Conservation (phyloP, 92 coral and sea anemone species). For the Epizoanthus ramosus region DNA sequence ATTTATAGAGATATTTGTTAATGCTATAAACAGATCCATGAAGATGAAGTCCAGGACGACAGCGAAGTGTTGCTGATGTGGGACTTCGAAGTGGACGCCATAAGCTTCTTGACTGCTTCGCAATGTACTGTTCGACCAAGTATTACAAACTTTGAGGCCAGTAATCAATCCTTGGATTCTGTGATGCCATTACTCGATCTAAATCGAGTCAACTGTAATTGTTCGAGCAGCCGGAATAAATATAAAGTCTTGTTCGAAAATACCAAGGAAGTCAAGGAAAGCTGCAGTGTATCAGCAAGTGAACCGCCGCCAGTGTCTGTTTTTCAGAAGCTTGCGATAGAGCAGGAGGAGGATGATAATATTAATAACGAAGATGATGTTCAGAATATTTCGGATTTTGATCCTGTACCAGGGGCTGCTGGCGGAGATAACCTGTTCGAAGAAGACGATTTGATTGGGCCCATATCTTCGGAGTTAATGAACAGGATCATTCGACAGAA, state of each 20-base stretch:
- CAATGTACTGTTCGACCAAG: constrained; percentile 22
- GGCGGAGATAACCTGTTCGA: neutral
- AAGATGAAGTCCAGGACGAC: constrained; percentile 32
- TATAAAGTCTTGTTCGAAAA: neutral
- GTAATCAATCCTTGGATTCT: neutral
- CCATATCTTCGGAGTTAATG: neutral
- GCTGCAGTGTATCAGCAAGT: constrained; percentile 9
- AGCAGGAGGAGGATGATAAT: neutral
- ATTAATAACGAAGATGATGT: constrained; percentile 13
- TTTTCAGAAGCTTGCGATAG: constrained; percentile 8
- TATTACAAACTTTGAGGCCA: neutral
- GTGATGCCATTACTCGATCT: constrained; percentile 38
- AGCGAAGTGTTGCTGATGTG: constrained; percentile 22
- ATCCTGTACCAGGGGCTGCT: neutral
- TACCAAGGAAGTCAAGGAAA: neutral
- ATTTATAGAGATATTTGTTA: constrained; percentile 6
- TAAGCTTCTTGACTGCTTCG: constrained; percentile 14
- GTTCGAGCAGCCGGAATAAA: constrained; percentile 1
- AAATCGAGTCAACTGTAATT: constrained; percentile 38
- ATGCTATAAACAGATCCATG: constrained; percentile 14
- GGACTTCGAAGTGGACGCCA: constrained; percentile 31
- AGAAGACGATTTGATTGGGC: constrained; percentile 20
- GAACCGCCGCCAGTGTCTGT: constrained; percentile 16
- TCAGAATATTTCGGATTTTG: constrained; percentile 8
- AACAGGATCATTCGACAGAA: no score